These are phyloP conservation scores for Nothura maculosa DNA, from an alignment of 2,797 vertebrate genomes.

Conservation along the genomic window DNA sequence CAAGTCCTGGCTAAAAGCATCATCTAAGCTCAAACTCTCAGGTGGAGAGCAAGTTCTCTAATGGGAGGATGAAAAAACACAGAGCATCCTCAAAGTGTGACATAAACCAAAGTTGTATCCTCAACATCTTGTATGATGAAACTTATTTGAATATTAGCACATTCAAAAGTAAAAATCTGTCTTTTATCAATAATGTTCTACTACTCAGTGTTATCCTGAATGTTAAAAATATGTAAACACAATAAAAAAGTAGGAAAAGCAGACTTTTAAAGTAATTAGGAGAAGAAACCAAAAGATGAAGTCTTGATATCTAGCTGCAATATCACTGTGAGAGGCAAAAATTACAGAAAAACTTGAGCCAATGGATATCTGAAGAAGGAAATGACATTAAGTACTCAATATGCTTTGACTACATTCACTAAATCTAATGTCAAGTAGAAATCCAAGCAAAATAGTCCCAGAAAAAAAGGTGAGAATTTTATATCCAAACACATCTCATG, in stretches of 20 bases:
- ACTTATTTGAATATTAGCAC: accelerated
- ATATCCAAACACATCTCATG: neutral
- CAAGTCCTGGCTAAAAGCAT: accelerated
- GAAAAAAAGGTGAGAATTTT: conserved; percentile 20
- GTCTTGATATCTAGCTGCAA: conserved; percentile 13
- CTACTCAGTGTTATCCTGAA: neutral
- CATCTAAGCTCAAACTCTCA: accelerated
- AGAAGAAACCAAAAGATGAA: neutral
- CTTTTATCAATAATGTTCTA: neutral
- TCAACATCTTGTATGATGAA: neutral
- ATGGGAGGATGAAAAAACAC: neutral
- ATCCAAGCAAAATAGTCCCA: neutral
- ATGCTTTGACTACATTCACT: neutral
- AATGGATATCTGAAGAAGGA: neutral
- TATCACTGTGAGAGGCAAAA: neutral
- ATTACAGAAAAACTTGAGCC: neutral
- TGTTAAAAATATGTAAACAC: neutral
- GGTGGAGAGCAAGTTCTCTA: neutral
- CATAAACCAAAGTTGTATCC: accelerated
- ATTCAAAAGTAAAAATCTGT: neutral
- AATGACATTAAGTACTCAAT: neutral
- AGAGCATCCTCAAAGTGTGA: neutral
- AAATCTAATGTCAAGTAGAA: conserved; percentile 11
- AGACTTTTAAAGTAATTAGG: neutral
- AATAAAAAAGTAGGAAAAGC: neutral